Conservation (phyloP, 2,113 vertebrate genomes). For the Eudyptes chrysolophus region DNA sequence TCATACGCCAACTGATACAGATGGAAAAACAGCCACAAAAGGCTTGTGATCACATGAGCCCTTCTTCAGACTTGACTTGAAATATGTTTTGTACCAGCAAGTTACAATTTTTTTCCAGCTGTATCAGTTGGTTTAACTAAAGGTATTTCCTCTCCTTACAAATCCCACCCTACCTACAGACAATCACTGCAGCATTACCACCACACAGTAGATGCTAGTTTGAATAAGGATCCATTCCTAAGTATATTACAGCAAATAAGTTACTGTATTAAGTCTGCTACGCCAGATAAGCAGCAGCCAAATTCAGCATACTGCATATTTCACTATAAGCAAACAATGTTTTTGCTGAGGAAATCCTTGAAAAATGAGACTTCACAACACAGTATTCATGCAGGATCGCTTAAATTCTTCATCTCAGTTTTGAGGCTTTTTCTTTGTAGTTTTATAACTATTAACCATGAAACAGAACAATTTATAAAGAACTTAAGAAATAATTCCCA, state of each 20-base stretch:
- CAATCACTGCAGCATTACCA: background rate
- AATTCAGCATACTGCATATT: background rate
- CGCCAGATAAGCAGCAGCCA: background rate
- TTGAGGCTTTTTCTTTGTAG: background rate
- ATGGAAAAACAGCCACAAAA: background rate
- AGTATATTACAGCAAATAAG: background rate
- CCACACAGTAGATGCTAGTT: background rate
- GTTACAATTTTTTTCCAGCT: background rate
- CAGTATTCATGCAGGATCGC: background rate
- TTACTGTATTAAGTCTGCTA: background rate
- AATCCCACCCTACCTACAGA: background rate
- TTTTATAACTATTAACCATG: background rate
- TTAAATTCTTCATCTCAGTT: background rate
- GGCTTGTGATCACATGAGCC: background rate
- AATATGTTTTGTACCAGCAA: background rate
- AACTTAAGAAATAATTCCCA: background rate
- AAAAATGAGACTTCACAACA: background rate
- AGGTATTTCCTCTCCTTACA: slow-evolving; percentile 10
- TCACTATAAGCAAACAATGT: background rate
- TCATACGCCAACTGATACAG: background rate
- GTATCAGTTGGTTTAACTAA: background rate
- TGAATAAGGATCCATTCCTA: background rate
- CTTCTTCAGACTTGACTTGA: background rate
- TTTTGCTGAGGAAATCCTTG: background rate
- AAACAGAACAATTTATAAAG: background rate